Evolutionary conservation across 1,140 invertebrate species (phyloP).

Genomic region (Sycobia sp.): DNA sequence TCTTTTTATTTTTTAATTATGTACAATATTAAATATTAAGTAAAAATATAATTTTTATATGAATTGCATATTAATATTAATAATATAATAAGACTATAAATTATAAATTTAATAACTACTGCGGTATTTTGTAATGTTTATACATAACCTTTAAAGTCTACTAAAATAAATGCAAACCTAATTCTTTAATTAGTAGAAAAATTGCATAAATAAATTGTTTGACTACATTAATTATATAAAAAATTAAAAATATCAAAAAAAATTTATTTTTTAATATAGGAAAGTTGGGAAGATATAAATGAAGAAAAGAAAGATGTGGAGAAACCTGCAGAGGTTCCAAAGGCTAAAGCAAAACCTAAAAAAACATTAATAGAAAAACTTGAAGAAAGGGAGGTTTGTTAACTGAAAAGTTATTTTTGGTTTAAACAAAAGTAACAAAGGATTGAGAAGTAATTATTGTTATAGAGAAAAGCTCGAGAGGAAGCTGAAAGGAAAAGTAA

Average conservation of each 20-base stretch:
- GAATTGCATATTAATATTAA: background rate
- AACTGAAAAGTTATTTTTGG: background rate
- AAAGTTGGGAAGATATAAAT: constrained; percentile 83
- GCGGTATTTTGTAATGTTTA: background rate
- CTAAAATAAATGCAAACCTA: background rate
- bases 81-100: no score
- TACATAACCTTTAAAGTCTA: background rate
- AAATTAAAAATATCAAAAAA: background rate
- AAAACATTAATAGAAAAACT: constrained; percentile 75
- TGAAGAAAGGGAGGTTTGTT: constrained; percentile 75
- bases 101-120: background rate
- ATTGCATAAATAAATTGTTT: background rate
- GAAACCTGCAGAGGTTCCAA: constrained; percentile 62
- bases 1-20: background rate
- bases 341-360: constrained; percentile 67
- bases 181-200: background rate
- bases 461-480: constrained; percentile 59
- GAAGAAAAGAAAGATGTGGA: constrained; percentile 72
- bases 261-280: constrained; percentile 60
- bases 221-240: background rate
- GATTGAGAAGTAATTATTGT: constrained; percentile 16
- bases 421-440: constrained; percentile 14
- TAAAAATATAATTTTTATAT: background rate
- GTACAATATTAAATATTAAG: constrained; percentile 5
- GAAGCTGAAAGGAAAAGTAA: constrained; percentile 65